These are phyloP conservation scores for Fragum whitleyi DNA, from an alignment of 2,888 invertebrate genomes.

Conservation along the genomic window DNA sequence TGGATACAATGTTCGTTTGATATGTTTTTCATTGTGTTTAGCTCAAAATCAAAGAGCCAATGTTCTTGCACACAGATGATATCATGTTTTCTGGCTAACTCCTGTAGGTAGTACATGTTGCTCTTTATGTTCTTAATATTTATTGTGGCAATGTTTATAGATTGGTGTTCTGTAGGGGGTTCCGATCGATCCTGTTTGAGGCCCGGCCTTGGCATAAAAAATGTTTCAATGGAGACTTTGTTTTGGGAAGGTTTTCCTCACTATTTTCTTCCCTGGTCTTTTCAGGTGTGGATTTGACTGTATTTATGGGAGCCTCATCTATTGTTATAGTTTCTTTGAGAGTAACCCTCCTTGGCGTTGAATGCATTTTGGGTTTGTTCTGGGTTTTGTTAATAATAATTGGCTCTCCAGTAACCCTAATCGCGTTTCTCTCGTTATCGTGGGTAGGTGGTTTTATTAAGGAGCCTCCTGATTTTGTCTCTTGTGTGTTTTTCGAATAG, in stretches of 20 bases:
- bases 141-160: too few species aligned
- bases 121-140: constrained; percentile 3
- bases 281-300: too few species aligned
- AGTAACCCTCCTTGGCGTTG: background rate
- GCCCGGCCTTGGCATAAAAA: constrained; percentile 10
- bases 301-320: too few species aligned
- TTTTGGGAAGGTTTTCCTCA: too few species aligned
- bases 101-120: background rate
- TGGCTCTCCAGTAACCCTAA: background rate
- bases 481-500: background rate
- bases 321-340: background rate
- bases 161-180: too few species aligned
- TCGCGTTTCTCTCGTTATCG: background rate
- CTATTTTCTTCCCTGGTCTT: too few species aligned
- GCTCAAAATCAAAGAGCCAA: constrained; percentile 6
- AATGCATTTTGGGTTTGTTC: background rate
- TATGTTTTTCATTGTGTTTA: background rate
- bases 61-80: constrained; percentile 10
- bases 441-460: background rate
- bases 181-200: background rate
- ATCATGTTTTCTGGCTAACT: background rate
- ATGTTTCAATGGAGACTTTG: background rate
- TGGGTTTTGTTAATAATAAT: background rate
- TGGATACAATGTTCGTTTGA: background rate
- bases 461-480: background rate